Percentiles rank a stretch among this genome's conserved stretches.
Evolutionary conservation across 1,140 invertebrate species (phyloP).

Genomic region (Orius laevigatus): DNA sequence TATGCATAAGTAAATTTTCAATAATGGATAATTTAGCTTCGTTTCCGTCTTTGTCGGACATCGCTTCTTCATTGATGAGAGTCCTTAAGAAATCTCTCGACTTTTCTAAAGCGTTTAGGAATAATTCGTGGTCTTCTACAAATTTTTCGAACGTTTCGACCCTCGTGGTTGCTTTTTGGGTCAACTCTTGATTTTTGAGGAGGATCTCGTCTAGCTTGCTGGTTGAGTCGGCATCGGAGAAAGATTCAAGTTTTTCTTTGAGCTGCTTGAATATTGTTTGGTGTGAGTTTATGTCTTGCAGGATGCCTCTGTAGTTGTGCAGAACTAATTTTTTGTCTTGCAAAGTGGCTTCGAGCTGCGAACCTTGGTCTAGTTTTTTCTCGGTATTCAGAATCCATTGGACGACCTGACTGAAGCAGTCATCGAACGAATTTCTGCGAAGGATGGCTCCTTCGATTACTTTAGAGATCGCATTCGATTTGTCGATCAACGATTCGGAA

Average conservation of each 20-base stretch:
- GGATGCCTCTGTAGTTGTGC: constrained; percentile 52
- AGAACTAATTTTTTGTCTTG: constrained; percentile 73
- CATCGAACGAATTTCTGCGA: constrained; percentile 77
- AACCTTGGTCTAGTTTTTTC: constrained; percentile 45
- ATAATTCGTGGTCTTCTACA: constrained; percentile 66
- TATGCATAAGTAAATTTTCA: constrained; percentile 55
- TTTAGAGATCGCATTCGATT: constrained; percentile 68
- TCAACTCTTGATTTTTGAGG: constrained; percentile 47
- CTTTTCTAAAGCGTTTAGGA: constrained; percentile 56
- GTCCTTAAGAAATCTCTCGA: constrained; percentile 55
- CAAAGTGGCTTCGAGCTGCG: constrained; percentile 53
- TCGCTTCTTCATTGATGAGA: constrained; percentile 47
- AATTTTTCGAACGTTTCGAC: constrained; percentile 50
- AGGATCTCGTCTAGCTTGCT: constrained; percentile 50
- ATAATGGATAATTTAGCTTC: constrained; percentile 55
- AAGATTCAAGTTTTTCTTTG: constrained; percentile 50
- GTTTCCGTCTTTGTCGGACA: constrained; percentile 53
- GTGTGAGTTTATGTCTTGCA: constrained; percentile 68
- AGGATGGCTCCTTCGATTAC: constrained; percentile 70
- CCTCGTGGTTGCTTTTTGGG: constrained; percentile 46
- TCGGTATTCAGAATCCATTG: constrained; percentile 63
- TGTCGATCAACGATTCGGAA: constrained; percentile 70
- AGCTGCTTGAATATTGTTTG: constrained; percentile 60
- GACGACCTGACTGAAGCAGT: constrained; percentile 61
- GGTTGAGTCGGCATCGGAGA: constrained; percentile 57